Evolutionary conservation across 53 echinoderm and acorn worm species (phyloP), one percentile per base, ranked within the genome.

Genomic region (Actinopyga echinites): DNA sequence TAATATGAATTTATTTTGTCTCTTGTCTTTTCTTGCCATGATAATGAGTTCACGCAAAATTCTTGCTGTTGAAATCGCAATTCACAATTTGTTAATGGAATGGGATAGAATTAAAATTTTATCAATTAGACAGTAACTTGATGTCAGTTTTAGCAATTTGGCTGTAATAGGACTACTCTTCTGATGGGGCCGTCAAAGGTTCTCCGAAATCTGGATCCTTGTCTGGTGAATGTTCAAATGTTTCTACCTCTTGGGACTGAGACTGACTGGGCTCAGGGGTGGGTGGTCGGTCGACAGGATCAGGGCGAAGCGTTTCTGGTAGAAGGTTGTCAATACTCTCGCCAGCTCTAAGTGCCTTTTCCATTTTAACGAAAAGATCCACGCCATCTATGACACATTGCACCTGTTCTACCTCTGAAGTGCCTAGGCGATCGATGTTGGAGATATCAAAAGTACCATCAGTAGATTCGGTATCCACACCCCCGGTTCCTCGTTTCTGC

Each of bases 361-460:
- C 94, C 91, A 94, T 84, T 81, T 93, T 89, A 49, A 96, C 55
- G 30, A 96, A 79, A 30, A 89, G 82, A 13, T 85, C 85, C 4
- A 96, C 96, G 5, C 96, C 96, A 32, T 94, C 91, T 21, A 96
- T 57, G 4, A 96, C 92, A 36, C 80, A 60, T 88, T 96, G 96
- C 15, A 92, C 90, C 61, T 86, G 90, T 79, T 90, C 83, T 2
- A 96, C 96, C 33, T 96, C 96, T 17, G 96, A 96, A 36, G 83
- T 67, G 25, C 96, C 96, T 4, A 96, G 80, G 26, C 96, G 93
- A 66, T 96, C 96, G 19, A 86, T 75, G 64, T 96, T 94, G 49
- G 96, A 96, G 42, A 96, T 94, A 78, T 96, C 96, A 65, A 96
- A 94, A 23, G 96, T 96, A 34, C 96, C 96, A 44, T 96, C 96